phyloP scores from a whole-genome alignment of 2,113 vertebrate genomes.

The Abramis brama region DNA sequence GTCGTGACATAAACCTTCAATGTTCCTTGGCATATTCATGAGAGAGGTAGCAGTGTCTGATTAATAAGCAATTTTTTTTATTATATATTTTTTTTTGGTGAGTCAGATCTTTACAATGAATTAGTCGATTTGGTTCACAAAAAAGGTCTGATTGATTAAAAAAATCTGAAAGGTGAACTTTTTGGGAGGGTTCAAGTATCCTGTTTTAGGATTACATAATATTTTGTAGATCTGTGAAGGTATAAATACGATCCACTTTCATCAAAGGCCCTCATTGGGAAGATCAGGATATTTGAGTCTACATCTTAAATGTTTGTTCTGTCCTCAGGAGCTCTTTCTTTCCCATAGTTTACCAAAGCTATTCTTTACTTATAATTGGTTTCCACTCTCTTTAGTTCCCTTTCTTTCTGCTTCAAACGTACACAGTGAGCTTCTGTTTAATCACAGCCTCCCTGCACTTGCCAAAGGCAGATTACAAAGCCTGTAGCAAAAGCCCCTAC shows the following conservation, averaged over 20 bases:
- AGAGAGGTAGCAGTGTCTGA: neutral
- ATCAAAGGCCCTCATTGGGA: neutral
- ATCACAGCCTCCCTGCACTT: neutral
- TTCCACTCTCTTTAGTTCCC: neutral
- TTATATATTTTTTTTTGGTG: neutral
- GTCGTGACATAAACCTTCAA: neutral
- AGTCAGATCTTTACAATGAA: neutral
- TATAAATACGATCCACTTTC: neutral
- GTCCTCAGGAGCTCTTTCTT: neutral
- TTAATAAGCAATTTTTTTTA: neutral
- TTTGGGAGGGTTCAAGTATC: neutral
- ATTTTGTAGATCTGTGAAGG: neutral
- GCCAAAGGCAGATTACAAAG: constrained; percentile 30
- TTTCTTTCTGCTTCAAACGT: neutral
- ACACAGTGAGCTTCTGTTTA: constrained; percentile 13
- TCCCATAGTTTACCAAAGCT: constrained; percentile 2
- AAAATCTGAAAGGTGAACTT: neutral
- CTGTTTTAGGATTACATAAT: neutral
- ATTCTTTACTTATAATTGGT: constrained; percentile 29
- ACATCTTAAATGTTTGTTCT: neutral
- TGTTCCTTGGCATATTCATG: neutral
- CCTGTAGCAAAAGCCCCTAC: constrained; percentile 29
- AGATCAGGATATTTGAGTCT: neutral
- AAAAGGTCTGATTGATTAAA: neutral
- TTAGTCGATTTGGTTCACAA: neutral